These are phyloP conservation scores for Clarias laeviceps DNA, from an alignment of 2,797 vertebrate species.

Conservation along the genomic window DNA sequence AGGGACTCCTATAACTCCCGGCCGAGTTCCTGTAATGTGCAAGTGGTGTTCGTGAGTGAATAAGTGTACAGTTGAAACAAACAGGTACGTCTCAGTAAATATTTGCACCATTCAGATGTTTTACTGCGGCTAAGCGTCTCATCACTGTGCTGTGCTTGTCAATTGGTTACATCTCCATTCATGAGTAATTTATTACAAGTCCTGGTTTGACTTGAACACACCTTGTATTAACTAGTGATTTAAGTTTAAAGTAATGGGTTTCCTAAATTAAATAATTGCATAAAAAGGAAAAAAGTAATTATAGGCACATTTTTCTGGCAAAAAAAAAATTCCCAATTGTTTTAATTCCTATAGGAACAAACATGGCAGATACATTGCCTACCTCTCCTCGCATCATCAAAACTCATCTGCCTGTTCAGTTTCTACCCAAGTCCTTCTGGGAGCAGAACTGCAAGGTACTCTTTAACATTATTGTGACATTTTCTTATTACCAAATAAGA, in stretches of 20 bases:
- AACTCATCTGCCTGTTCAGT: slow-evolving; percentile 73
- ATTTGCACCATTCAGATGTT: no score
- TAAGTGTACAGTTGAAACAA: no score
- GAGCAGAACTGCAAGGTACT: slow-evolving; percentile 66
- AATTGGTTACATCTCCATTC: no score
- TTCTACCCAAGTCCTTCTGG: slow-evolving; percentile 75
- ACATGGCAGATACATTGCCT: slow-evolving; percentile 61
- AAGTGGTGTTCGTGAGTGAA: no score
- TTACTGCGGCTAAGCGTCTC: no score
- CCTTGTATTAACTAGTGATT: neutral
- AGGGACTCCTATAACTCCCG: no score
- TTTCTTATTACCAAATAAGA: neutral
- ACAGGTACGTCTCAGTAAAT: no score
- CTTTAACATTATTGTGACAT: neutral
- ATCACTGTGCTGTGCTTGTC: no score
- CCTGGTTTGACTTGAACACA: no score
- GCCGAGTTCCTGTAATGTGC: no score
- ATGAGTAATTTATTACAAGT: no score
- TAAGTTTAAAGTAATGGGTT: neutral
- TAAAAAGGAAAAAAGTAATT: neutral
- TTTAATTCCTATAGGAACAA: slow-evolving; percentile 61
- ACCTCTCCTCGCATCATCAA: slow-evolving; percentile 75
- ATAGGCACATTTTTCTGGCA: no score
- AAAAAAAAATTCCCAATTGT: neutral
- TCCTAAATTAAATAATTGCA: neutral